Base-by-base conservation (phyloP, 2,888 invertebrate genomes). In the Drosophila nigricruria region DNA sequence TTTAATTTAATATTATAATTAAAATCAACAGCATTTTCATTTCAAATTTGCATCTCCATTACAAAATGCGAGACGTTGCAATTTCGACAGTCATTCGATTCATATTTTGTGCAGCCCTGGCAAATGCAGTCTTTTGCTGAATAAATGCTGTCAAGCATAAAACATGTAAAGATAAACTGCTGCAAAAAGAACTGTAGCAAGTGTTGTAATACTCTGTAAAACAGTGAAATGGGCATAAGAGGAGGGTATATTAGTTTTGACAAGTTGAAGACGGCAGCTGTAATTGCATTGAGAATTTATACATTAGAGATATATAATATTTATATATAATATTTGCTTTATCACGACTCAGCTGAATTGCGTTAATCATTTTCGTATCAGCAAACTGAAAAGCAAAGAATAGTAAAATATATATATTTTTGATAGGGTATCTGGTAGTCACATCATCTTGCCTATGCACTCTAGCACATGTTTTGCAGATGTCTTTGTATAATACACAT, bases 141-240 rank as follows among this genome's bases (percentile, higher is more conserved):
- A 60, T 42, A 49, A 58, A 60, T 27, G 45, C 42, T 52, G 45
- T 14, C 56, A 56, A 61, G 80, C 57, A 63, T 64, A 50, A 60
- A 53, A 69, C 76, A 69, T 27, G 40, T 43, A 63, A 53, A 45
- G 47, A 57, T 54, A 70, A 56, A 57, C 43, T 25, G 10, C 47
- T 57, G 42, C 43, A 62, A 40, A 43, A 54, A 40, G 61, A 75
- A 62, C 53, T 45, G 57, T 43, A 53, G 27, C 80, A 79, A 79
- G 70, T 79, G 45, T 64, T 76, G 16, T 34, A 0, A 16, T 52
- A 10, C 50, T 20, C 50, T 50, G 20, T 34, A 9, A 14, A 5
- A 5, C 5, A 18, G 6, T 18, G 8, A 32, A 50, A 8, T 18
- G 18, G n/a, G 14, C 3, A n/a, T 27, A 5, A n/a, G 30, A 5